Percentiles rank a stretch among this genome's conserved stretches.
These are phyloP conservation scores for Struthio camelus DNA, from an alignment of 2,113 vertebrate genomes.

Conservation along the genomic window DNA sequence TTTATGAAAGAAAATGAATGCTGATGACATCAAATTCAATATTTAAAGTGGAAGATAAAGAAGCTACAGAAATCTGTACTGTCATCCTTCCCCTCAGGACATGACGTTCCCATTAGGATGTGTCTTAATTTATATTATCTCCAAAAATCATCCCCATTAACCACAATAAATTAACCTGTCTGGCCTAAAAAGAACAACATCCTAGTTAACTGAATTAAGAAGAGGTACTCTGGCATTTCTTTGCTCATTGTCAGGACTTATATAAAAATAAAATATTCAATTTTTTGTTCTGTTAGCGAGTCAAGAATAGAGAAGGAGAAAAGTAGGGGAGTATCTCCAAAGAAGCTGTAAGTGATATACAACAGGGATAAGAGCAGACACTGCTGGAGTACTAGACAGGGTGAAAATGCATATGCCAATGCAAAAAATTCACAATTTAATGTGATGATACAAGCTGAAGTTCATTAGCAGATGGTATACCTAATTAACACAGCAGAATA, in stretches of 20 bases:
- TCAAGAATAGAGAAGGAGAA: background rate
- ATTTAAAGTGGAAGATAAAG: background rate
- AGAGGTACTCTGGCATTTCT: background rate
- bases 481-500: constrained; percentile 39
- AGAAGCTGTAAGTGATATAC: background rate
- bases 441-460: background rate
- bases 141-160: background rate
- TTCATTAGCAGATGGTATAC: constrained; percentile 7
- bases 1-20: background rate
- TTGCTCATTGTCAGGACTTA: background rate
- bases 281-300: background rate
- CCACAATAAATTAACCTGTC: background rate
- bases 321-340: background rate
- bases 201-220: background rate
- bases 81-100: background rate
- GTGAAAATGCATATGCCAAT: background rate
- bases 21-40: background rate
- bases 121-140: background rate
- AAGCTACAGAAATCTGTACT: background rate
- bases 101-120: background rate
- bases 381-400: background rate
- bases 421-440: constrained; percentile 4
- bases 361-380: background rate
- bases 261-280: fast-evolving
- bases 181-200: background rate